Evolutionary conservation across 2,797 vertebrate genomes (phyloP).

Genomic region (Atherinosoma microstoma): DNA sequence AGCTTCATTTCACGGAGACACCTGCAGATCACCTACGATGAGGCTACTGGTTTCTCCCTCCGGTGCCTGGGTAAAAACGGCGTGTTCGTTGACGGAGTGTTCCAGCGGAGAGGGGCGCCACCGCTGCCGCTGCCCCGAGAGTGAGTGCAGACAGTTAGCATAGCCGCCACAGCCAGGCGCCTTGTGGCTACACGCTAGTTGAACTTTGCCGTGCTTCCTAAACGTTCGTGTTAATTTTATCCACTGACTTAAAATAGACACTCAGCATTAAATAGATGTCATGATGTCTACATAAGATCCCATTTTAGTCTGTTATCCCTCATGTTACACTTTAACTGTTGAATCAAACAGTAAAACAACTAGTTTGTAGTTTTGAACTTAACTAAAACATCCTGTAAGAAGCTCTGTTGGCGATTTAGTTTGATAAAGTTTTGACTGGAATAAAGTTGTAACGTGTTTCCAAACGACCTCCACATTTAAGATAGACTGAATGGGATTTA

Average conservation of each 20-base stretch:
- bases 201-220: neutral
- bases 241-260: neutral
- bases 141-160: constrained; percentile 84
- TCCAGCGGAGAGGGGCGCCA: constrained; percentile 93
- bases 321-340: neutral
- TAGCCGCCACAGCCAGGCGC: constrained; percentile 25
- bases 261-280: neutral
- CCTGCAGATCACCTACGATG: constrained; percentile 93
- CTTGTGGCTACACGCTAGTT: constrained; percentile 4
- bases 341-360: constrained; percentile 1
- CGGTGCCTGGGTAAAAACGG: constrained; percentile 97
- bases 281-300: no score
- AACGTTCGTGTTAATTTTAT: neutral
- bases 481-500: neutral
- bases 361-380: neutral
- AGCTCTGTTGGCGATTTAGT: neutral
- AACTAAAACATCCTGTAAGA: neutral
- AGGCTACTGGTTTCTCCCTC: constrained; percentile 89
- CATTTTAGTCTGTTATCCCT: neutral
- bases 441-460: neutral
- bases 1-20: constrained; percentile 97
- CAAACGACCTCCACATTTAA: neutral
- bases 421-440: neutral
- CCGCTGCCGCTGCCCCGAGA: constrained; percentile 91
- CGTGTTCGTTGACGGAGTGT: constrained; percentile 98